phyloP scores from a whole-genome alignment of 2,113 vertebrate species.

The Nibea coibor region DNA sequence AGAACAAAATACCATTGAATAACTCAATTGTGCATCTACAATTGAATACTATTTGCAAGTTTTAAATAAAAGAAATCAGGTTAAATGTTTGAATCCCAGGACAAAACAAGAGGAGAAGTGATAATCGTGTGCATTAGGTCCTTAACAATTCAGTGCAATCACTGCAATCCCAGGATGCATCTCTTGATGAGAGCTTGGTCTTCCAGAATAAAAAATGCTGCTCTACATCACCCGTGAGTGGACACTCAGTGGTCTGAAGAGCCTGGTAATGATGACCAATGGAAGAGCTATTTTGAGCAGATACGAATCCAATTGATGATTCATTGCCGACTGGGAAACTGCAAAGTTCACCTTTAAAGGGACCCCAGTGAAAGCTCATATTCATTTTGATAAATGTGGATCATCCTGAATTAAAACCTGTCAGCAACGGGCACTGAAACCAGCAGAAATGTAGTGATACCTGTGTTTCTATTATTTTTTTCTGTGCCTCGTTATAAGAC shows the following conservation, averaged over 20 bases:
- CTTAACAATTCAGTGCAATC: conserved; percentile 47
- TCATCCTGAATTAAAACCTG: conserved; percentile 1
- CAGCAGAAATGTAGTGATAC: neutral
- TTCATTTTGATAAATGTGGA: conserved; percentile 13
- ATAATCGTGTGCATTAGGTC: neutral
- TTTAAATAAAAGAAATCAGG: neutral
- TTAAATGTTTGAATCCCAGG: conserved; percentile 11
- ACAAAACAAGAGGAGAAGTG: conserved; percentile 13
- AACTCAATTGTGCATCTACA: conserved; percentile 7
- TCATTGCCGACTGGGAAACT: conserved; percentile 11
- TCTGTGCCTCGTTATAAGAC: conserved; percentile 29
- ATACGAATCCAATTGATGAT: conserved; percentile 5
- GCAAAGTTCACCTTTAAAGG: conserved; percentile 26
- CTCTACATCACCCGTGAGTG: conserved; percentile 46
- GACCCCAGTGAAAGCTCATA: conserved; percentile 1
- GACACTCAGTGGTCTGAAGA: conserved; percentile 52
- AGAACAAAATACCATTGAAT: conserved; percentile 35
- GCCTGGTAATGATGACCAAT: conserved; percentile 28
- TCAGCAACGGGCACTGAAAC: neutral
- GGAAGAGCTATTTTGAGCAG: conserved; percentile 39
- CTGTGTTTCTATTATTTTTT: conserved; percentile 19
- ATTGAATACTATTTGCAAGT: neutral
- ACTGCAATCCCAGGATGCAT: conserved; percentile 40
- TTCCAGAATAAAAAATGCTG: conserved; percentile 40
- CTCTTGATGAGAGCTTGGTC: conserved; percentile 25